These are phyloP conservation scores for Pseudachorutes palmiensis DNA, from an alignment of 1,140 invertebrate species.

Conservation along the genomic window DNA sequence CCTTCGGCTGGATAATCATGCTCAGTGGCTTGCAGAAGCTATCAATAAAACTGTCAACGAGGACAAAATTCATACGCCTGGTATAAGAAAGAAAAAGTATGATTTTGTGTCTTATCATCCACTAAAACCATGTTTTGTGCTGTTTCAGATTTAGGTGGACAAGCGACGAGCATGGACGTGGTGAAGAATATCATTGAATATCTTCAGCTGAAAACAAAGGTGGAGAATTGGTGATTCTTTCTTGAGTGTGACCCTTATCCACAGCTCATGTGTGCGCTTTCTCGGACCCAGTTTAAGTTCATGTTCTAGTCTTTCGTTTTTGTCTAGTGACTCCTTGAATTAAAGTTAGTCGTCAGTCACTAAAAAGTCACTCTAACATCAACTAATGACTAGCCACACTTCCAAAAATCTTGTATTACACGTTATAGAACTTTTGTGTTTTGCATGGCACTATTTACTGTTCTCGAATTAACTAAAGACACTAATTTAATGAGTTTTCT, in stretches of 20 bases:
- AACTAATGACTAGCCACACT: too few species aligned
- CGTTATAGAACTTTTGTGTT: too few species aligned
- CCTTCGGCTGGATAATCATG: conserved; percentile 73
- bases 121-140: too few species aligned
- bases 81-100: too few species aligned
- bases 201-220: conserved; percentile 40
- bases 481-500: background rate
- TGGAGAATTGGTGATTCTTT: conserved; percentile 37
- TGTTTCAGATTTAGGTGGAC: conserved; percentile 55
- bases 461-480: too few species aligned
- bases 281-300: background rate
- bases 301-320: background rate
- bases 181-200: conserved; percentile 52
- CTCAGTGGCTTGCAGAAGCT: conserved; percentile 63
- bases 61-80: conserved; percentile 67
- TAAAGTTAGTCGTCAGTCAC: too few species aligned
- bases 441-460: too few species aligned
- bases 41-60: conserved; percentile 73
- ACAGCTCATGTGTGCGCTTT: background rate
- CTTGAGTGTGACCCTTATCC: background rate
- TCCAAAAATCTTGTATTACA: too few species aligned
- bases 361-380: too few species aligned
- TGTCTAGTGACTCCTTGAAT: too few species aligned
- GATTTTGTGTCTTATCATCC: too few species aligned
- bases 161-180: conserved; percentile 52